Conservation (phyloP, 2,888 invertebrate species). For the Metopia argyrocephala region DNA sequence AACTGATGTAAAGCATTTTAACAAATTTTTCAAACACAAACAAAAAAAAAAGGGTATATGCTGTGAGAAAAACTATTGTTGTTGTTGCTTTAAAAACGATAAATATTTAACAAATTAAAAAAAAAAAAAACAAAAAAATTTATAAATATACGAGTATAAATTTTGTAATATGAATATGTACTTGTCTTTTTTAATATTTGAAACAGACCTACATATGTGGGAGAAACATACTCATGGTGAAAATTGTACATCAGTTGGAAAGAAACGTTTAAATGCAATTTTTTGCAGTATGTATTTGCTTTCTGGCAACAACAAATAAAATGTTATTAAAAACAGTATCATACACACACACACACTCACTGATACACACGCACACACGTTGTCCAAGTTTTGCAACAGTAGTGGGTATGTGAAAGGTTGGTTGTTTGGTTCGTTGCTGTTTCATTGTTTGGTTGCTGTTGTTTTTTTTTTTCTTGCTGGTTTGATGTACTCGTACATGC, state of each 20-base stretch:
- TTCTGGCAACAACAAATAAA: background rate
- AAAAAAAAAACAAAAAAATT: background rate
- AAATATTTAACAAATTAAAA: constrained; percentile 18
- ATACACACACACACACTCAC: background rate
- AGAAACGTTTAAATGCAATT: background rate
- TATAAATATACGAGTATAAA: background rate
- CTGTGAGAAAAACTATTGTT: no score
- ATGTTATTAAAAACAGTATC: background rate
- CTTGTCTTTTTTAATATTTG: background rate
- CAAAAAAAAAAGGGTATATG: background rate
- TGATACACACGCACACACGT: background rate
- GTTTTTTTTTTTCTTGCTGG: background rate
- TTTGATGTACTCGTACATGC: background rate
- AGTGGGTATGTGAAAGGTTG: background rate
- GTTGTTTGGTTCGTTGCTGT: background rate
- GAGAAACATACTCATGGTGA: constrained; percentile 16
- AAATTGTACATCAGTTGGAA: constrained; percentile 12
- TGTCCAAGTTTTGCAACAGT: no score
- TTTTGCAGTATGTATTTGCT: background rate
- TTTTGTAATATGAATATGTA: background rate
- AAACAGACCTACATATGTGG: constrained; percentile 50
- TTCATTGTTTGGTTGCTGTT: constrained; percentile 6
- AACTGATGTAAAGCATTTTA: no score
- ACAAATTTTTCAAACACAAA: no score
- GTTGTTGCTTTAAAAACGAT: constrained; percentile 35